A percentile compares a stretch with the other conserved stretches of the same genome.
Evolutionary conservation across 2,888 invertebrate species (phyloP).

Genomic region (Andrena bicolor): DNA sequence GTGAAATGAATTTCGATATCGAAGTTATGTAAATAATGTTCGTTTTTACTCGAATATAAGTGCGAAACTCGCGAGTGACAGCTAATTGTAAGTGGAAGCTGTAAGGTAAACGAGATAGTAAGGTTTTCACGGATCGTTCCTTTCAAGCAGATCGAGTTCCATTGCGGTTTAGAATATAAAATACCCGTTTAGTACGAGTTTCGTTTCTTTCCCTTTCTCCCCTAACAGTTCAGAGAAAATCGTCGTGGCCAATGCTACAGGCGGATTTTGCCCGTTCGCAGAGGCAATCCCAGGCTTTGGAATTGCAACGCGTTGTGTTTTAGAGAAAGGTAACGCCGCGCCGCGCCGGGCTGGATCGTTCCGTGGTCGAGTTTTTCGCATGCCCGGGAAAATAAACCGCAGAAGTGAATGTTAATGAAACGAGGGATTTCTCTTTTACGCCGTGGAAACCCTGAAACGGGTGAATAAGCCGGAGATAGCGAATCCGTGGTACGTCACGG

Average conservation of each 20-base stretch:
- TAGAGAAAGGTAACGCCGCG: constrained; percentile 64
- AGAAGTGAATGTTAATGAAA: constrained; percentile 65
- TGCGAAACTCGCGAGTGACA: too few relatives aligned
- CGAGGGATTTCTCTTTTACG: constrained; percentile 57
- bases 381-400: constrained; percentile 60
- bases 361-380: constrained; percentile 68
- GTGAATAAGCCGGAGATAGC: constrained; percentile 42
- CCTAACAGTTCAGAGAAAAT: constrained; percentile 18
- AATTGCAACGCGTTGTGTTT: constrained; percentile 40
- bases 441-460: constrained; percentile 33
- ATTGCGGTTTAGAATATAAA: not conserved
- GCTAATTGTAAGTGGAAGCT: not conserved
- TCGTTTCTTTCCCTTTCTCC: constrained; percentile 6
- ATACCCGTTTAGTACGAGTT: not conserved
- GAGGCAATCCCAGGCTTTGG: constrained; percentile 14
- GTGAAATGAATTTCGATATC: too few relatives aligned
- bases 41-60: too few relatives aligned
- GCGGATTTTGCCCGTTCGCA: constrained; percentile 19
- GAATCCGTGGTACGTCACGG: constrained; percentile 3
- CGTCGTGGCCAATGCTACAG: not conserved
- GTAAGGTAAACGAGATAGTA: not conserved
- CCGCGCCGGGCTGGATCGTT: constrained; percentile 37
- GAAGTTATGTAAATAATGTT: too few relatives aligned
- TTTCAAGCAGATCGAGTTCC: constrained; percentile 10
- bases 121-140: not conserved